Evolutionary conservation across 2,797 vertebrate genomes (phyloP).

Genomic region (Danio kyathit): DNA sequence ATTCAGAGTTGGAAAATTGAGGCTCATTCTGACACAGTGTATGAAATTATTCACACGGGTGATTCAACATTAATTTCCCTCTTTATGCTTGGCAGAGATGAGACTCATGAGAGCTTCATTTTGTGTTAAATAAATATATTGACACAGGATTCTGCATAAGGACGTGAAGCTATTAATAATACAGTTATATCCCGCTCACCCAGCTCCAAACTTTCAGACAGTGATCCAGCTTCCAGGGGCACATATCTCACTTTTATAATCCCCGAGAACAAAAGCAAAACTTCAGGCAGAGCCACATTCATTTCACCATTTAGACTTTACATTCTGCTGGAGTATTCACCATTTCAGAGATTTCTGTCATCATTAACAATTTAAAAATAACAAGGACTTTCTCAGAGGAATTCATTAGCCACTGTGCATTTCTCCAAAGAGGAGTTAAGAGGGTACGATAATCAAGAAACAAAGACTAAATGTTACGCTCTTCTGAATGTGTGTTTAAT

Average conservation of each 20-base stretch:
- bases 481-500: conserved; percentile 12
- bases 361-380: conserved; percentile 31
- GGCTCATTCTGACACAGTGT: conserved; percentile 65
- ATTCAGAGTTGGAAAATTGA: conserved; percentile 65
- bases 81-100: conserved; percentile 59
- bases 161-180: conserved; percentile 52
- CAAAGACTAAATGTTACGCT: neutral
- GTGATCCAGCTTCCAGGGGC: conserved; percentile 22
- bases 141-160: conserved; percentile 24
- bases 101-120: conserved; percentile 54
- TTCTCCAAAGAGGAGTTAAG: neutral
- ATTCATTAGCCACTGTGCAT: neutral
- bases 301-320: conserved; percentile 22
- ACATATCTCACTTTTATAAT: conserved; percentile 43
- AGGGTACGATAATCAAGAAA: conserved; percentile 7
- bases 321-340: conserved; percentile 18
- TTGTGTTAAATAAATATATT: conserved; percentile 55
- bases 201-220: conserved; percentile 34
- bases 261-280: conserved; percentile 29
- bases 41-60: conserved; percentile 54
- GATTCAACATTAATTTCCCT: conserved; percentile 59
- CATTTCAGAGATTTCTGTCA: conserved; percentile 14
- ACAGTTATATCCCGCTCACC: conserved; percentile 10
- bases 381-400: conserved; percentile 22
- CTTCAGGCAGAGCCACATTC: conserved; percentile 8